Conservation (phyloP, 2,888 invertebrate species). For the Argyresthia goedartella region DNA sequence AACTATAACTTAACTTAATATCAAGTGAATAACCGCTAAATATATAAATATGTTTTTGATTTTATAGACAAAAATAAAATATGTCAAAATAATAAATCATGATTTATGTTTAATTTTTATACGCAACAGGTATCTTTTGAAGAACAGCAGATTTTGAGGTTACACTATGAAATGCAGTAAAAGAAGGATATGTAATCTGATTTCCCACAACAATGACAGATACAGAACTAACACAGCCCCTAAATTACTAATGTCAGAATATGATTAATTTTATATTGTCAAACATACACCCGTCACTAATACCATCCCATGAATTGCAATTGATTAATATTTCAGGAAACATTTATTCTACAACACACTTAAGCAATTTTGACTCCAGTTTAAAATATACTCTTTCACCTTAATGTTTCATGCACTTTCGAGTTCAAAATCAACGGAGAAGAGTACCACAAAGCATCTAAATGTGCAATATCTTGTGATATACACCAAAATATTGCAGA, state of each 20-base stretch:
- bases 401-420: constrained; percentile 47
- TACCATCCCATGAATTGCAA: constrained; percentile 36
- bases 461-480: background rate
- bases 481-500: background rate
- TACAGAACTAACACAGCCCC: constrained; percentile 30
- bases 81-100: too few species aligned
- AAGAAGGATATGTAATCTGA: constrained; percentile 36
- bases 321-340: constrained; percentile 5
- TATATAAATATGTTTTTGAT: too few species aligned
- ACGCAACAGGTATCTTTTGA: too few species aligned
- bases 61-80: too few species aligned
- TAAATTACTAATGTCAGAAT: constrained; percentile 39
- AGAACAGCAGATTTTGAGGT: constrained; percentile 21
- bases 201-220: constrained; percentile 58
- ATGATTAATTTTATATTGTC: constrained; percentile 31
- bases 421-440: background rate
- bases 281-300: constrained; percentile 37
- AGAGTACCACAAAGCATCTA: background rate
- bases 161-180: constrained; percentile 35
- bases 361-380: constrained; percentile 41
- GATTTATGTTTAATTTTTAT: too few species aligned
- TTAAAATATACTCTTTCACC: constrained; percentile 39
- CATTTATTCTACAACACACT: constrained; percentile 56
- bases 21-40: background rate
- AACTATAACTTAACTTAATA: too few species aligned